These are phyloP conservation scores for Dendronephthya gigantea DNA, from an alignment of 64 coral and sea anemone genomes.

Conservation along the genomic window DNA sequence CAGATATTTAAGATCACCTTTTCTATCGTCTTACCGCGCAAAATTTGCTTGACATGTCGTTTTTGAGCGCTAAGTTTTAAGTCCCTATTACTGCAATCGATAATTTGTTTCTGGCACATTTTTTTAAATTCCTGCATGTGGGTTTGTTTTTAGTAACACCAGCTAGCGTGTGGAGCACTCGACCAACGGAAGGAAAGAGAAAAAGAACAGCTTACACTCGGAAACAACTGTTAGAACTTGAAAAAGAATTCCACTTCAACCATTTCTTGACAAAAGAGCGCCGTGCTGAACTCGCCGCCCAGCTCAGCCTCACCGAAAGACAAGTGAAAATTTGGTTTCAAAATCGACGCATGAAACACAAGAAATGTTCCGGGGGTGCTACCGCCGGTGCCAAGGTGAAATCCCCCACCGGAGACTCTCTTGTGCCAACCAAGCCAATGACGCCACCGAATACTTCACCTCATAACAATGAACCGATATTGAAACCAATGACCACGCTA, in stretches of 20 bases:
- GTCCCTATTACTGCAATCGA: background rate
- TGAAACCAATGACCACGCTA: background rate
- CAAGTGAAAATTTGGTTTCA: constrained; percentile 99
- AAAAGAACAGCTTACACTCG: constrained; percentile 97
- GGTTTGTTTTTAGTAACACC: constrained; percentile 63
- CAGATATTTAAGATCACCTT: too few relatives aligned
- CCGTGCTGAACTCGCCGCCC: constrained; percentile 84
- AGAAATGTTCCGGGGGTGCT: constrained; percentile 57
- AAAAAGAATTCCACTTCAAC: constrained; percentile 99
- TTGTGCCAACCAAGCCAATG: background rate
- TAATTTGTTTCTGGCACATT: background rate
- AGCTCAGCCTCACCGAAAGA: constrained; percentile 85
- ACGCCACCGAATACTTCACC: background rate
- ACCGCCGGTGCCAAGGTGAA: background rate
- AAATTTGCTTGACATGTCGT: too few relatives aligned
- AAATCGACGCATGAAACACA: constrained; percentile 97
- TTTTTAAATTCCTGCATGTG: background rate
- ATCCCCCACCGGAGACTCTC: background rate
- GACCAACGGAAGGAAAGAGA: constrained; percentile 88
- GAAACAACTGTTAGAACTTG: constrained; percentile 91
- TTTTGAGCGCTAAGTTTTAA: too few relatives aligned
- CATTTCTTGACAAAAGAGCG: constrained; percentile 96
- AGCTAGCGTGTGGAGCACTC: constrained; percentile 54
- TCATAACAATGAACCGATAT: background rate
- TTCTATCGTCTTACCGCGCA: too few relatives aligned